A percentile compares a stretch with the other conserved stretches of the same genome.
Evolutionary conservation across 2,113 vertebrate species (phyloP).

Genomic region (Mesitornis unicolor): DNA sequence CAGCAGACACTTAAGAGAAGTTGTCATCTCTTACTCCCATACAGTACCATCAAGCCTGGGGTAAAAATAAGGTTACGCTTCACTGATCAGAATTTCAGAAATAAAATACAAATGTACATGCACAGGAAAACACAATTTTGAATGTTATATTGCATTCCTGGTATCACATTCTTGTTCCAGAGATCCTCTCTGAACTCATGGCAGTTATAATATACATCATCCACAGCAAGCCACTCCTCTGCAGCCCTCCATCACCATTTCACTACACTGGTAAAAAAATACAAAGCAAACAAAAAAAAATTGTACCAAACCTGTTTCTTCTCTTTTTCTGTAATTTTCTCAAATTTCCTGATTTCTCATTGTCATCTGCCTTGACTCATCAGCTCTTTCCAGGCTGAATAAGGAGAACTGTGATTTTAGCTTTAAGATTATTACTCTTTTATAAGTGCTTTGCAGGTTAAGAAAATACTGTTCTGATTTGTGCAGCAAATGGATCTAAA

Average conservation of each 20-base stretch:
- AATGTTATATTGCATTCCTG: neutral
- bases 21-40: neutral
- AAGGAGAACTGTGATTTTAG: neutral
- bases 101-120: neutral
- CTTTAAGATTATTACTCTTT: neutral
- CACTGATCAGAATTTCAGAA: neutral
- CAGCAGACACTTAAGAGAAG: neutral
- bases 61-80: neutral
- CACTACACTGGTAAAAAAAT: neutral
- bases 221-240: neutral
- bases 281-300: neutral
- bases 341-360: neutral
- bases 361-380: neutral
- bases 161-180: neutral
- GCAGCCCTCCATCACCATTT: neutral
- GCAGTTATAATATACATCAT: neutral
- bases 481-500: neutral
- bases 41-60: neutral
- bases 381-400: neutral
- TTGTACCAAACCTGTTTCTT: neutral
- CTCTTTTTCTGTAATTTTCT: neutral
- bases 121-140: neutral
- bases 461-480: neutral
- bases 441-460: neutral
- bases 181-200: neutral